Evolutionary conservation across 1,140 invertebrate species (phyloP).

Genomic region (Polypedilum pembai): DNA sequence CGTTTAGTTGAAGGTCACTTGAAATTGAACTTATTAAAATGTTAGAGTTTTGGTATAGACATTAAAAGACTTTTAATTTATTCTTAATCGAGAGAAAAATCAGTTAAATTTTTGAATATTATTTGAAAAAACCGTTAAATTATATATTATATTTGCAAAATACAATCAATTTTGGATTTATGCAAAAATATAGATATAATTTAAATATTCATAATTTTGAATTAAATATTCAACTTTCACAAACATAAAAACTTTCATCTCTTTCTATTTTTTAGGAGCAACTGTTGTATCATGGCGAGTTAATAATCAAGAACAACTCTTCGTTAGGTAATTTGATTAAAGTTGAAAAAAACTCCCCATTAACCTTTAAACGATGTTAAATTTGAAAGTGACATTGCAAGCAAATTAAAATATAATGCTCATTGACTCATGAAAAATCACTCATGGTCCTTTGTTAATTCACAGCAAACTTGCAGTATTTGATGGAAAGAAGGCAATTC

Average conservation of each 20-base stretch:
- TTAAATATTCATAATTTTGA: too few relatives aligned
- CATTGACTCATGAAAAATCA: too few relatives aligned
- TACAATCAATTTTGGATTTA: neutral
- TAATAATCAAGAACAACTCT: constrained; percentile 89
- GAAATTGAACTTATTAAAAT: neutral
- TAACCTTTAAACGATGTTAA: neutral
- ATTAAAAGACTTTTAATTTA: too few relatives aligned
- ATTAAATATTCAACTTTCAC: neutral
- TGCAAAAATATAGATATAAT: constrained; percentile 30
- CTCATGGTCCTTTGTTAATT: neutral
- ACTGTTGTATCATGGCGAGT: constrained; percentile 91
- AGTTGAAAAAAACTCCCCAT: neutral
- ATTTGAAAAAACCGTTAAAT: neutral
- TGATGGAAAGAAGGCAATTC: constrained; percentile 89
- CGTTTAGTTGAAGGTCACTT: constrained; percentile 25
- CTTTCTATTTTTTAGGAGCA: constrained; percentile 63
- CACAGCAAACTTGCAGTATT: constrained; percentile 85
- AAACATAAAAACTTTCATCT: constrained; percentile 30
- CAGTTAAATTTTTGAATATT: too few relatives aligned
- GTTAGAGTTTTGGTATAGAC: neutral
- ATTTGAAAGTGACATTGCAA: neutral
- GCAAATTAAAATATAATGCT: too few relatives aligned
- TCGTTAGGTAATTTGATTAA: constrained; percentile 66
- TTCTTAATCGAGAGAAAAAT: too few relatives aligned
- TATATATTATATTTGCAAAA: neutral